Evolutionary conservation across 2,888 invertebrate species (phyloP).

Genomic region (Calameuta filiformis): DNA sequence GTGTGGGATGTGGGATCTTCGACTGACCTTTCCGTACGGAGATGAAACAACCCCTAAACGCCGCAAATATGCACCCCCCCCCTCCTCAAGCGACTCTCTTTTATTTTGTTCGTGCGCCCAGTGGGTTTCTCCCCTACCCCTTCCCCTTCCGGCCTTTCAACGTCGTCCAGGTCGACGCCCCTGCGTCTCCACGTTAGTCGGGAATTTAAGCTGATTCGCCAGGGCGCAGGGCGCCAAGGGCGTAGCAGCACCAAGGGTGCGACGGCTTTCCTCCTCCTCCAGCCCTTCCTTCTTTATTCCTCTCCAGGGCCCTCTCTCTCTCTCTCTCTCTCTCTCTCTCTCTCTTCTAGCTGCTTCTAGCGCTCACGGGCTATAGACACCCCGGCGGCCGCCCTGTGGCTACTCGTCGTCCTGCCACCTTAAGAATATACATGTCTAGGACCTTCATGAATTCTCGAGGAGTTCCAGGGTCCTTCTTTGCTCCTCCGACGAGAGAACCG

Average conservation of each 20-base stretch:
- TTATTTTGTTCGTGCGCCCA: not conserved
- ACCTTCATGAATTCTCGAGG: not conserved
- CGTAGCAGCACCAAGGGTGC: not conserved
- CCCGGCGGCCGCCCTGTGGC: not conserved
- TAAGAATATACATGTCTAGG: not conserved
- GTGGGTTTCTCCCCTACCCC: not conserved
- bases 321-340: no score
- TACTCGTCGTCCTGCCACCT: not conserved
- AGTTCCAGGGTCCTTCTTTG: not conserved
- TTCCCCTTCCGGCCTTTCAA: no score
- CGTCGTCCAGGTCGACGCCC: not conserved
- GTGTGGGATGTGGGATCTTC: no score
- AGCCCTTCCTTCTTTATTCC: constrained; percentile 15
- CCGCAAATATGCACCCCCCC: not conserved
- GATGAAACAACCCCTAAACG: not conserved
- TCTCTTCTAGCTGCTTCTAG: no score
- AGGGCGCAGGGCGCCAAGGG: not conserved
- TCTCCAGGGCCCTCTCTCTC: constrained; percentile 1
- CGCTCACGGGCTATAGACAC: no score
- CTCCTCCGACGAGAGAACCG: not conserved
- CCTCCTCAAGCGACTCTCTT: not conserved
- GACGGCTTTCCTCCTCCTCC: not conserved
- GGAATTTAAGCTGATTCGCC: not conserved
- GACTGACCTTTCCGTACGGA: not conserved
- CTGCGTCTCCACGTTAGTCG: not conserved